Evolutionary conservation across 2,888 invertebrate genomes (phyloP).

Genomic region (Plebejus melissa): DNA sequence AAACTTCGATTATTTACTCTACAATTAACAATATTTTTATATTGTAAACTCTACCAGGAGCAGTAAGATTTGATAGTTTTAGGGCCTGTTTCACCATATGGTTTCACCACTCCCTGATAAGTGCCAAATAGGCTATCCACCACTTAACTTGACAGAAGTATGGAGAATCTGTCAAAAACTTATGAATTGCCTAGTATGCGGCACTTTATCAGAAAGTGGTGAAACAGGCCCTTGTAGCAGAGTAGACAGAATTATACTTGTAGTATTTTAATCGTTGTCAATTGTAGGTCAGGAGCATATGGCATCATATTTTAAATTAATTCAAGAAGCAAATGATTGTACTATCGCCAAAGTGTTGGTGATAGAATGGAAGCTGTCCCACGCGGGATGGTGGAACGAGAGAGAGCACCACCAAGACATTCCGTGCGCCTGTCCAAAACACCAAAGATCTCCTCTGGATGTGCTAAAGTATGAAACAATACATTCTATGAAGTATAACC

Average conservation of each 20-base stretch:
- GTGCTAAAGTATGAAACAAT: conserved; percentile 49
- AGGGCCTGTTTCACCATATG: neutral
- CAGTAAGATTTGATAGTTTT: neutral
- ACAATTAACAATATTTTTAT: too few relatives aligned
- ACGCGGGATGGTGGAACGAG: conserved; percentile 65
- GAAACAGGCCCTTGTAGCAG: too few relatives aligned
- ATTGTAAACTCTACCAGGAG: too few relatives aligned
- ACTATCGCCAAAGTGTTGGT: conserved; percentile 57
- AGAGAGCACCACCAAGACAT: conserved; percentile 50
- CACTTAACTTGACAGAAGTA: too few relatives aligned
- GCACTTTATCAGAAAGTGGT: too few relatives aligned
- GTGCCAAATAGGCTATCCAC: too few relatives aligned
- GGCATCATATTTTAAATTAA: conserved; percentile 60
- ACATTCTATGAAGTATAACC: too few relatives aligned
- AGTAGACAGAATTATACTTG: too few relatives aligned
- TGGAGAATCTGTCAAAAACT: too few relatives aligned
- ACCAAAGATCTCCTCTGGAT: conserved; percentile 62
- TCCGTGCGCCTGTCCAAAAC: conserved; percentile 58
- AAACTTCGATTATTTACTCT: neutral
- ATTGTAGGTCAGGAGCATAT: conserved; percentile 71
- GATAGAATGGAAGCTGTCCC: conserved; percentile 72
- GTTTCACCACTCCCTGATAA: too few relatives aligned
- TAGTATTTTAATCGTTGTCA: neutral
- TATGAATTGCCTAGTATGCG: too few relatives aligned
- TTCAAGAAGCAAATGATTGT: conserved; percentile 56